Evolutionary conservation across 2,888 invertebrate species (phyloP), one percentile per base, ranked within the genome.

Genomic region (Phymatocera aterrima): DNA sequence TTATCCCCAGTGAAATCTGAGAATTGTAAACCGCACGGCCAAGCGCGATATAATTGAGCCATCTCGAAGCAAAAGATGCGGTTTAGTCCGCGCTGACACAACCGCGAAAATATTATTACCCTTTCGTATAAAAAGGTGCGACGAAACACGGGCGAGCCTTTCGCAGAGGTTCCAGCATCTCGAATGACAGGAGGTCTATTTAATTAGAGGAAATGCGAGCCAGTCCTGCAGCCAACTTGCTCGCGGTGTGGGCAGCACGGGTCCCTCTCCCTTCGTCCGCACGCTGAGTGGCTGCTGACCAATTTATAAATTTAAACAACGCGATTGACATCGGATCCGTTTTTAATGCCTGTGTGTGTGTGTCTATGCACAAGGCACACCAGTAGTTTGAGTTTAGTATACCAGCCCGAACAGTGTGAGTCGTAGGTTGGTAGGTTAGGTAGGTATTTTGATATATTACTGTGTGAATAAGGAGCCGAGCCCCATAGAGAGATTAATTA

Each of bases 41-140:
- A 60, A 48, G 77, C 78, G 82, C 82, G 83, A 84, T 86, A 87
- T 87, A 87, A 87, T 87, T 87, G 87, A 87, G 86, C 79, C 84
- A 83, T 87, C 84, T 78, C 54, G 79, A 72, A 64, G 57, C 61
- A 77, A 77, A 65, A 57, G 34, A 72, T 48, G 74, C 79, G 61
- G 75, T 81, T 81, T 80, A 57, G 24, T 4, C 51, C 79, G 80
- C 80, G 77, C 60, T 78, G 51, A 51, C 72, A 51, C 72, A 10
- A 28, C 18, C 43, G 51, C 5, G 34, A 46, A 68, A 68, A 68
- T 68, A 68, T 68, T 68, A 46, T 24, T 68, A 68, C 28, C 46
- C 68, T 68, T 68, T 68, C n/a, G 10, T 46, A 46, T 68, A 24
- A 28, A 68, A 6, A n/a, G 34, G 8, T 48, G n/a, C 51, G 31